Evolutionary conservation across 2,113 vertebrate species (phyloP).

Genomic region (Carollia perspicillata): DNA sequence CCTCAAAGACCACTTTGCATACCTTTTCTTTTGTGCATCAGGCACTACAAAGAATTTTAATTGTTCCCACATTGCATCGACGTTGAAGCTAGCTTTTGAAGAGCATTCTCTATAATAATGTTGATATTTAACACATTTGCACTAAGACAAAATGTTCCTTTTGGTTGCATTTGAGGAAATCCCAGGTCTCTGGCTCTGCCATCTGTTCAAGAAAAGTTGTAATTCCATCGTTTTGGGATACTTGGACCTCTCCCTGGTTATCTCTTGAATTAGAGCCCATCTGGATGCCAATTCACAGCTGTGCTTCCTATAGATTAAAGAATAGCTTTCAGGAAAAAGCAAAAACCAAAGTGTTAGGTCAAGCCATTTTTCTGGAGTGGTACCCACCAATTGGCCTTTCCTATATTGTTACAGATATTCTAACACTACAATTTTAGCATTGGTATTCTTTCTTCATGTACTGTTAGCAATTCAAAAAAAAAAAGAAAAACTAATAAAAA

Average conservation of each 20-base stretch:
- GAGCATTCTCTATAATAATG: conserved; percentile 48
- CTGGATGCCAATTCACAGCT: conserved; percentile 17
- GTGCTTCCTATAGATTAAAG: background rate
- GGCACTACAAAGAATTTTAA: conserved; percentile 2
- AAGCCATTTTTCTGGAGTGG: background rate
- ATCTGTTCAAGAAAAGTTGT: conserved; percentile 72
- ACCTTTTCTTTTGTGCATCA: background rate
- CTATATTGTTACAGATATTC: background rate
- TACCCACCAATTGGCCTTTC: background rate
- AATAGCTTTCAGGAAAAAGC: conserved; percentile 38
- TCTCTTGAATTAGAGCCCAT: conserved; percentile 64
- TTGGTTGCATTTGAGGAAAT: conserved; percentile 71
- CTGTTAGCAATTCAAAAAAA: background rate
- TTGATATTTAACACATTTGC: conserved; percentile 62
- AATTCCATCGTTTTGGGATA: conserved; percentile 59
- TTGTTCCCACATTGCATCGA: background rate
- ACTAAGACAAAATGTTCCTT: conserved; percentile 62
- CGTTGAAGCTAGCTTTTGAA: conserved; percentile 33
- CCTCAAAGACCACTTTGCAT: background rate
- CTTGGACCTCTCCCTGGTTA: conserved; percentile 52
- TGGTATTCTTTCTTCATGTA: background rate
- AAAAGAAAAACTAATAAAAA: background rate
- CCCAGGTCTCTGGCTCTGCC: conserved; percentile 57
- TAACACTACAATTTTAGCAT: background rate
- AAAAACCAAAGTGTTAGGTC: background rate